Conservation (phyloP, 2,888 invertebrate genomes). For the Mythimna vitellina region DNA sequence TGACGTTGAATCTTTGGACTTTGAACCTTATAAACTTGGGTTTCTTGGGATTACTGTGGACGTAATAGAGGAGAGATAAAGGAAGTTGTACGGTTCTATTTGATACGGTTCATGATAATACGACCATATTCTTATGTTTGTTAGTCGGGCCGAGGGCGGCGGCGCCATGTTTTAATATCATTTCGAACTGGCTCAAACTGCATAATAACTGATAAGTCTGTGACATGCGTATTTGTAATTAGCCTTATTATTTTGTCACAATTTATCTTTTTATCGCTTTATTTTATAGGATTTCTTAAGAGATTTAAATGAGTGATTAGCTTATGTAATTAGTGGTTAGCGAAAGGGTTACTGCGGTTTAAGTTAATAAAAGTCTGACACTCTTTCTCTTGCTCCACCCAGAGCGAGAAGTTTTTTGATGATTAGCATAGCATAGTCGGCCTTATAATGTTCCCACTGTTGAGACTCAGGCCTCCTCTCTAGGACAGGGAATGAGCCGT, state of each 20-base stretch:
- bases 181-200: conserved; percentile 47
- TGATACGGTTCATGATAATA: conserved; percentile 46
- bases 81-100: conserved; percentile 17
- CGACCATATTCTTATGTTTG: conserved; percentile 26
- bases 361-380: no score
- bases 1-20: conserved; percentile 34
- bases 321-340: no score
- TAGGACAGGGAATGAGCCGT: no score
- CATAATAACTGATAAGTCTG: conserved; percentile 41
- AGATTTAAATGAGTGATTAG: not conserved
- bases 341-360: no score
- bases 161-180: conserved; percentile 46
- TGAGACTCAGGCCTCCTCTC: no score
- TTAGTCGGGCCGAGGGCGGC: conserved; percentile 30
- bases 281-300: not conserved
- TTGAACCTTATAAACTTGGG: conserved; percentile 19
- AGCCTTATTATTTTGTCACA: conserved; percentile 11
- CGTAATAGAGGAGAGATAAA: conserved; percentile 35
- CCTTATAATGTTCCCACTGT: no score
- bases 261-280: not conserved
- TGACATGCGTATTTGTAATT: conserved; percentile 20
- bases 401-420: no score
- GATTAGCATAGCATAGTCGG: no score
- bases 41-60: conserved; percentile 15
- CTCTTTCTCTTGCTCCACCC: no score